Evolutionary conservation across 2,888 invertebrate species (phyloP).

Genomic region (Oligia latruncula): DNA sequence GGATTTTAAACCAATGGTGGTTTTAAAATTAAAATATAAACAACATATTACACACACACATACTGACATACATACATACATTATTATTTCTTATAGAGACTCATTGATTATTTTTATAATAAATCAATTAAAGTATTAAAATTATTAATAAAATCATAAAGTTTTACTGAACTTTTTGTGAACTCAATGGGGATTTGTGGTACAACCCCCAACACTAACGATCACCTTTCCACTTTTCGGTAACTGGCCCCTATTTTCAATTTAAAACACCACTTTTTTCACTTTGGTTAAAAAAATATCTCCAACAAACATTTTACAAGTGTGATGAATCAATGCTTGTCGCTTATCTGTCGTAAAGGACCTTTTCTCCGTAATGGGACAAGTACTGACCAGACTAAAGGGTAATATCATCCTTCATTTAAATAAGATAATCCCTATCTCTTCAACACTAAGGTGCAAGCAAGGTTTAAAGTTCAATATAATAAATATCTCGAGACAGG

Average conservation of each 20-base stretch:
- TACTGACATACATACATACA: too few relatives aligned
- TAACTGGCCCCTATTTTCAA: background rate
- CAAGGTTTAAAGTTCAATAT: slow-evolving; percentile 31
- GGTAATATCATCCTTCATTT: background rate
- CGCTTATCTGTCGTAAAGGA: slow-evolving; percentile 1
- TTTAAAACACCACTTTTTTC: background rate
- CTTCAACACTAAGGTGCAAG: background rate
- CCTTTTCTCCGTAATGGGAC: background rate
- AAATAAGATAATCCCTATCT: slow-evolving; percentile 15
- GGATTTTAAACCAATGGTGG: too few relatives aligned
- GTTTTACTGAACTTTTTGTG: too few relatives aligned
- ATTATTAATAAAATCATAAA: too few relatives aligned
- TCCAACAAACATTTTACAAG: too few relatives aligned
- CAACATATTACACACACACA: too few relatives aligned
- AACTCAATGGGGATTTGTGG: too few relatives aligned
- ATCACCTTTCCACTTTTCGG: background rate
- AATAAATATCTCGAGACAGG: slow-evolving; percentile 32
- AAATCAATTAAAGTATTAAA: too few relatives aligned
- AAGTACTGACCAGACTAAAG: slow-evolving; percentile 3
- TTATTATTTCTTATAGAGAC: too few relatives aligned
- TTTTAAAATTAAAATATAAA: too few relatives aligned
- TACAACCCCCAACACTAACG: too few relatives aligned
- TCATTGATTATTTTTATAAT: too few relatives aligned
- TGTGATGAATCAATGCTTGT: background rate
- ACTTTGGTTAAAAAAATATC: background rate